Evolutionary conservation across 2,113 vertebrate genomes (phyloP), one percentile per base, ranked within the genome.

Genomic region (Syngnathoides biaculeatus): DNA sequence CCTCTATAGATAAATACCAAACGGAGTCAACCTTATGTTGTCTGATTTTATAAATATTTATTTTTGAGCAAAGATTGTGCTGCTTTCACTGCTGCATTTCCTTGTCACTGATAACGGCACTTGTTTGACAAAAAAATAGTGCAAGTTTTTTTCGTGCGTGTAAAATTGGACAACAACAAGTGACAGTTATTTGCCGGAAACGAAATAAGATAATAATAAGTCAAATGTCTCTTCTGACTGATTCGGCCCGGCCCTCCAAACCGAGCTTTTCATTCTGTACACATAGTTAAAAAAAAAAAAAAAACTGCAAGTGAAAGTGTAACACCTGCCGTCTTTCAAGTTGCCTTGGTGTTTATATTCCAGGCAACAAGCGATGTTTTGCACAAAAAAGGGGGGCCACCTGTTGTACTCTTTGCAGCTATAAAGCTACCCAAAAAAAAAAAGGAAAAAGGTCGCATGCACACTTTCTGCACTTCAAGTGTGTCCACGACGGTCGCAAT

Each of bases 41-140:
- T 17, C 45, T 19, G 15, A 48, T 15, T 48, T 48, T 5, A 17
- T 17, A 48, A 48, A 43, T 8, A 8, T 59, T 65, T 76, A 63
- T 35, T 6, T 35, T 35, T 1, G 71, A 71, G 56, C 48, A 26
- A 59, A 62, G 66, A 61, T 64, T 69, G 19, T 72, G 43, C 71
- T 69, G 74, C 80, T 69, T 83, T 77, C 74, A 83, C 81, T 69
- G 79, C 79, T 75, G 79, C 69, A 64, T 71, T 77, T 83, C 40
- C 55, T 75, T 42, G 10, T 42, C 10, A 42, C 40, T 71, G 71
- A 81, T 85, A 56, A 85, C 82, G 74, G 64, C 79, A 58, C 75
- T 82, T 66, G 68, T 77, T 71, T 66, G 64, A 70, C 81, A 84
- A 85, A 84, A 84, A 72, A 80, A 72, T 42, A 72, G 66, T 50